Evolutionary conservation across 2,113 vertebrate genomes (phyloP), one percentile per base, ranked within the genome.

Genomic region (Helogale parvula): DNA sequence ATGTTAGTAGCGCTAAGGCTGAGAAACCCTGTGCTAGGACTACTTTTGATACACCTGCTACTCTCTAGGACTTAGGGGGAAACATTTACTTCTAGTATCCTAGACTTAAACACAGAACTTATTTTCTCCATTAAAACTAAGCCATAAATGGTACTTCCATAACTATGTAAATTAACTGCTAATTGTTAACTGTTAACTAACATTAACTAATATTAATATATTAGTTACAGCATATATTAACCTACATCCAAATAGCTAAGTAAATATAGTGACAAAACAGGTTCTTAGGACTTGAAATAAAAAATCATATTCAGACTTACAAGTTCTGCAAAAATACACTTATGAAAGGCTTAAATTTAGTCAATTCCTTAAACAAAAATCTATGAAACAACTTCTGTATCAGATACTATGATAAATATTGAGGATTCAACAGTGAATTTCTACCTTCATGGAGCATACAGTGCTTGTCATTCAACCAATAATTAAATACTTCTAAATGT

Each of bases 71-170:
- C 19, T 85, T 79, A 76, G 1, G 77, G 66, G 19, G 31, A 93
- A 87, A 94, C 89, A 94, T 7, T 45, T 88, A 50, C 17, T 41
- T 63, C 41, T 38, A 87, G 11, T 65, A 92, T 52, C 6, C 41
- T 79, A 27, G 31, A 88, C 63, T 89, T 88, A 72, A 84, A 97
- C 11, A 80, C n/a, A 81, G 50, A 93, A 94, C 27, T 74, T 23
- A 84, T 76, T 96, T 96, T 87, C 35, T 81, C 91, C 63, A 88
- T 82, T 68, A 90, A 90, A 96, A 83, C 6, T 79, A 92, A 77
- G 68, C 29, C 33, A 82, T 50, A 69, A 92, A n/a, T 41, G 57
- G 41, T 27, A 77, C 29, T 76, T 47, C 29, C 27, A 31, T 29
- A 77, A 47, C 15, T 47, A 47, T 9, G 41, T 29, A 77, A 76